phyloP scores from a whole-genome alignment of 2,797 vertebrate species.

The Sandelia bainsii region DNA sequence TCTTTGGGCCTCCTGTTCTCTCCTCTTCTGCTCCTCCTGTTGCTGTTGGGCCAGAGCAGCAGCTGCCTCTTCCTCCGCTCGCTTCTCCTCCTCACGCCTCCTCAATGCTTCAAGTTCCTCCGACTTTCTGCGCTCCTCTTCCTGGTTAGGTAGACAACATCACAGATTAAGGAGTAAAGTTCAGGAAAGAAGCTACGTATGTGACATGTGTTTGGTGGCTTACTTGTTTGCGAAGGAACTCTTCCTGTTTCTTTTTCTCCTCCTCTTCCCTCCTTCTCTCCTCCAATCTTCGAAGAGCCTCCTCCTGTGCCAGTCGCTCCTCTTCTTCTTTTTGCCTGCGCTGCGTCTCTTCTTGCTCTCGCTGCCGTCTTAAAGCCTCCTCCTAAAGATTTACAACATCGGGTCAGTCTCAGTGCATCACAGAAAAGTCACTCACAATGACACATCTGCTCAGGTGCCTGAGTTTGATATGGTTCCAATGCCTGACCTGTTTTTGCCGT shows the following conservation, averaged over 20 bases:
- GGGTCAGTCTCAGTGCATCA: slow-evolving; percentile 21
- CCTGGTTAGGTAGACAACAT: slow-evolving; percentile 67
- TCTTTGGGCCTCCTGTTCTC: slow-evolving; percentile 91
- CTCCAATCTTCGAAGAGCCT: slow-evolving; percentile 91
- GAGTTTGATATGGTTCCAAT: not conserved
- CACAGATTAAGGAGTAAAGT: not conserved
- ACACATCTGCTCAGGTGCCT: not conserved
- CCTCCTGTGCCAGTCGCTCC: slow-evolving; percentile 93
- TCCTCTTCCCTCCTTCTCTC: slow-evolving; percentile 91
- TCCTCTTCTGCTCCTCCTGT: slow-evolving; percentile 88
- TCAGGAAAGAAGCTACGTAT: not conserved
- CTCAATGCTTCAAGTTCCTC: slow-evolving; percentile 93
- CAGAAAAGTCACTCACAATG: not conserved
- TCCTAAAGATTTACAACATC: slow-evolving; percentile 81
- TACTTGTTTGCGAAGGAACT: slow-evolving; percentile 95
- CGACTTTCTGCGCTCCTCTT: slow-evolving; percentile 86
- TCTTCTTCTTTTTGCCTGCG: slow-evolving; percentile 90
- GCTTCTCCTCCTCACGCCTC: slow-evolving; percentile 90
- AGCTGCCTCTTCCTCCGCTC: slow-evolving; percentile 91
- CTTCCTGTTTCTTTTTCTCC: slow-evolving; percentile 92
- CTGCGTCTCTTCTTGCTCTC: slow-evolving; percentile 92
- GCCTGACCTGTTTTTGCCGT: slow-evolving; percentile 89
- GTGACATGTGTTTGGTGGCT: not conserved
- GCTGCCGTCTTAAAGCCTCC: slow-evolving; percentile 90
- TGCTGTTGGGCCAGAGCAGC: slow-evolving; percentile 90